Evolutionary conservation across 2,888 invertebrate species (phyloP).

Genomic region (Erebia palarica): DNA sequence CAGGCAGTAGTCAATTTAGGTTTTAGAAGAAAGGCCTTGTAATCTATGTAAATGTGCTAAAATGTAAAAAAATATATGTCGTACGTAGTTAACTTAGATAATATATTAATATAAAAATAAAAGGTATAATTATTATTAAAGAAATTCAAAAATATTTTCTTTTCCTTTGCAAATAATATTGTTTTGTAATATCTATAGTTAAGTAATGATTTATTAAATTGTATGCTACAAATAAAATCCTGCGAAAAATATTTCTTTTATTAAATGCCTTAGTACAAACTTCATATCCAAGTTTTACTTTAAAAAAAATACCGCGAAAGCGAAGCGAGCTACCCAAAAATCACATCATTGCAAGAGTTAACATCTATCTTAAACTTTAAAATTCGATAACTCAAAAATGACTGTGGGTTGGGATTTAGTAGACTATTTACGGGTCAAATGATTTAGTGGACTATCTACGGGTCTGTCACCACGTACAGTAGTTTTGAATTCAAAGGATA

Average conservation of each 20-base stretch:
- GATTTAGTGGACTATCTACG: too few species aligned
- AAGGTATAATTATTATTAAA: conserved; percentile 44
- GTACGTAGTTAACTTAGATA: conserved; percentile 60
- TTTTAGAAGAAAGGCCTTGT: conserved; percentile 61
- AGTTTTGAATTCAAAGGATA: too few species aligned
- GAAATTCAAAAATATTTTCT: conserved; percentile 65
- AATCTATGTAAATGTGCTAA: conserved; percentile 76
- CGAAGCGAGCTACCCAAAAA: too few species aligned
- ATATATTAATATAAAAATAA: conserved; percentile 47
- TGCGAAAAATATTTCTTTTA: conserved; percentile 14
- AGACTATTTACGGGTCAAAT: too few species aligned
- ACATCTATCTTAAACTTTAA: too few species aligned
- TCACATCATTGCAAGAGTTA: too few species aligned
- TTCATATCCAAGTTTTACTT: too few species aligned
- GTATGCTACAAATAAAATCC: conserved; percentile 57
- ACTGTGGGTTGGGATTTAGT: too few species aligned
- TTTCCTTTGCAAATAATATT: conserved; percentile 67
- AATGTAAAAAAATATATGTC: conserved; percentile 64
- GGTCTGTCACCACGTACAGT: too few species aligned
- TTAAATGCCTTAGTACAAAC: neutral
- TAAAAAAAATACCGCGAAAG: too few species aligned
- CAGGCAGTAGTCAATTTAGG: conserved; percentile 45
- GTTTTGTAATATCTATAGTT: conserved; percentile 71
- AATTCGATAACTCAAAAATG: too few species aligned
- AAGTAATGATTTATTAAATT: conserved; percentile 63